Evolutionary conservation across 2,113 vertebrate genomes (phyloP).

Genomic region (Scopus umbretta): DNA sequence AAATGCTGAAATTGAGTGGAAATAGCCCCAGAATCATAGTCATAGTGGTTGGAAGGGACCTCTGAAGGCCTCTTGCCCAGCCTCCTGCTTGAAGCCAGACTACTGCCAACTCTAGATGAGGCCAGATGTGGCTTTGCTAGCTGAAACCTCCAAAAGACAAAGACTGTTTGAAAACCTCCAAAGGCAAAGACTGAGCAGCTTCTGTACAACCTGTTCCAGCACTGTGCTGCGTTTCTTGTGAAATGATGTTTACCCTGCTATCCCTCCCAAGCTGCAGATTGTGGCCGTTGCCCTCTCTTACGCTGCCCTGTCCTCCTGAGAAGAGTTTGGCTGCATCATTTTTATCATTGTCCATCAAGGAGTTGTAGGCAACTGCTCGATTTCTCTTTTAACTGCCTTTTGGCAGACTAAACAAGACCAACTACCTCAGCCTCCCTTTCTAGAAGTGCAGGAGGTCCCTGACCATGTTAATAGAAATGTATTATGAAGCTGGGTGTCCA

Average conservation of each 20-base stretch:
- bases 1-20: background rate
- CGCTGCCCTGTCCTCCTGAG: background rate
- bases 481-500: background rate
- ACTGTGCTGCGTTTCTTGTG: background rate
- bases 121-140: background rate
- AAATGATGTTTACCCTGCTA: background rate
- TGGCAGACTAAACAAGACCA: background rate
- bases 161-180: background rate
- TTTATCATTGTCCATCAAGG: background rate
- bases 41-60: background rate
- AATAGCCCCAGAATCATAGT: background rate
- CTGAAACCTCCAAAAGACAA: background rate
- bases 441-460: background rate
- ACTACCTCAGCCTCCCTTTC: background rate
- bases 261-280: background rate
- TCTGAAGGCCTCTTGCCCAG: background rate
- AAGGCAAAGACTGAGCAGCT: background rate
- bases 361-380: background rate
- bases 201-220: background rate
- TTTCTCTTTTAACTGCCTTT: background rate
- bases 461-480: background rate
- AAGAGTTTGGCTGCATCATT: background rate
- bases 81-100: background rate
- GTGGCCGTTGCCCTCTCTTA: background rate
- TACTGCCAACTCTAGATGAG: background rate